A percentile compares a stretch with the other conserved stretches of the same genome.
phyloP scores from a whole-genome alignment of 2,113 vertebrate species.

The Dicrurus megarhynchus region DNA sequence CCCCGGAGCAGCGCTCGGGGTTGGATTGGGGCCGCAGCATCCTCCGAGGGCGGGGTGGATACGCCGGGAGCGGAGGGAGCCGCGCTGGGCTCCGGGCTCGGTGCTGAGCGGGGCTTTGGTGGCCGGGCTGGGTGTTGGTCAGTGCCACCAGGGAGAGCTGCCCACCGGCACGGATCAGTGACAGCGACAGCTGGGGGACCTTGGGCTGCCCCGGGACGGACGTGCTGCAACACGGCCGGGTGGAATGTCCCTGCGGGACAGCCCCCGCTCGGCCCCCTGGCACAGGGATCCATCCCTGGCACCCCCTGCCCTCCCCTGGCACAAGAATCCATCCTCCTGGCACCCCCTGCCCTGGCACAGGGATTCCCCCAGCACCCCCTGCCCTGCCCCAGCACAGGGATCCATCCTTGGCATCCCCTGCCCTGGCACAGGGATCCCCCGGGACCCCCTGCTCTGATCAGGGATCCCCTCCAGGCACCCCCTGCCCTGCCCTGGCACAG shows the following conservation, averaged over 20 bases:
- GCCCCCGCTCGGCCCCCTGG: not conserved
- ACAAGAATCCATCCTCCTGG: not conserved
- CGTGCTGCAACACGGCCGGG: not conserved
- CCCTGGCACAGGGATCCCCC: not conserved
- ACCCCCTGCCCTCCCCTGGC: not conserved
- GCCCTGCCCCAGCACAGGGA: not conserved
- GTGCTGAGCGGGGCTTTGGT: not conserved
- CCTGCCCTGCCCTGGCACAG: not conserved
- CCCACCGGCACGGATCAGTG: not conserved
- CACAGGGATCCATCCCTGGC: not conserved
- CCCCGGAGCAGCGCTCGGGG: not conserved
- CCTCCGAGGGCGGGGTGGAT: rapidly evolving
- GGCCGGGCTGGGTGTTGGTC: not conserved
- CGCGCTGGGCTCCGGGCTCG: rapidly evolving
- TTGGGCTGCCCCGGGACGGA: rapidly evolving
- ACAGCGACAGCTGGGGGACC: constrained; percentile 26
- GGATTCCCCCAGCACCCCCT: not conserved
- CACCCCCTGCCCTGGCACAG: not conserved
- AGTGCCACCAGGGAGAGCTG: not conserved
- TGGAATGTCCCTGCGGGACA: rapidly evolving
- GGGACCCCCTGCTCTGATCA: too few species aligned
- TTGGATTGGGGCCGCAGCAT: not conserved
- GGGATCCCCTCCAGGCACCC: not conserved
- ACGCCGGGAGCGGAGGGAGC: rapidly evolving
- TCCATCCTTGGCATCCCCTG: rapidly evolving